These are phyloP conservation scores for Lanius collurio DNA, from an alignment of 2,113 vertebrate species.

Conservation along the genomic window DNA sequence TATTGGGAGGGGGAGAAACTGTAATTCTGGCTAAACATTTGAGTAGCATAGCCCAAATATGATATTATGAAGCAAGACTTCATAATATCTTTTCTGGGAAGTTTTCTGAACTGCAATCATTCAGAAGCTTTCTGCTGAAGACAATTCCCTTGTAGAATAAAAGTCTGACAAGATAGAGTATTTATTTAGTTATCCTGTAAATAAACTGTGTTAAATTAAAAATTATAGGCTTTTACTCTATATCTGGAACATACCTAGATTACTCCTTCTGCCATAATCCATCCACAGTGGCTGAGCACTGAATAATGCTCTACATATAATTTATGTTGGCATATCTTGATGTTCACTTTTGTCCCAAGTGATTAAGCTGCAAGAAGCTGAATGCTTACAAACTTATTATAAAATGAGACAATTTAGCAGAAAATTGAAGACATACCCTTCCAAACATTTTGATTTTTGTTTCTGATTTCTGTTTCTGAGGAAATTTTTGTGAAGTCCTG, in stretches of 20 bases:
- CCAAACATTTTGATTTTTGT: not conserved
- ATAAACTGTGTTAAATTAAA: not conserved
- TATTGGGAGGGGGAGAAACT: not conserved
- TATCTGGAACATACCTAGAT: not conserved
- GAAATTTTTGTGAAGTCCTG: not conserved
- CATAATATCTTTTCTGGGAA: not conserved
- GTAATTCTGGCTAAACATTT: not conserved
- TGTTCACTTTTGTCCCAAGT: not conserved
- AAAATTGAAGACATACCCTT: not conserved
- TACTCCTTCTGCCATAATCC: not conserved
- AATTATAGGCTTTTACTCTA: not conserved
- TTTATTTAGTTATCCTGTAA: not conserved
- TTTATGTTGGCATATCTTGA: not conserved
- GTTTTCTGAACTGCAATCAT: not conserved
- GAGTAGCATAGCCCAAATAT: not conserved
- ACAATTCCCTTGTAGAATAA: not conserved
- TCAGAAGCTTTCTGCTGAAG: not conserved
- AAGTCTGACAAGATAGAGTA: not conserved
- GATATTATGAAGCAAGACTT: not conserved
- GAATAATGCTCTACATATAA: not conserved
- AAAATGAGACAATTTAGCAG: not conserved
- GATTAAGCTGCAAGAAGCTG: not conserved
- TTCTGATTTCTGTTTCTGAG: not conserved
- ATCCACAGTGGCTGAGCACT: not conserved
- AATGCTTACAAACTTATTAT: not conserved